Evolutionary conservation across 2,113 vertebrate species (phyloP), one percentile per base, ranked within the genome.

Genomic region (Condylura cristata): DNA sequence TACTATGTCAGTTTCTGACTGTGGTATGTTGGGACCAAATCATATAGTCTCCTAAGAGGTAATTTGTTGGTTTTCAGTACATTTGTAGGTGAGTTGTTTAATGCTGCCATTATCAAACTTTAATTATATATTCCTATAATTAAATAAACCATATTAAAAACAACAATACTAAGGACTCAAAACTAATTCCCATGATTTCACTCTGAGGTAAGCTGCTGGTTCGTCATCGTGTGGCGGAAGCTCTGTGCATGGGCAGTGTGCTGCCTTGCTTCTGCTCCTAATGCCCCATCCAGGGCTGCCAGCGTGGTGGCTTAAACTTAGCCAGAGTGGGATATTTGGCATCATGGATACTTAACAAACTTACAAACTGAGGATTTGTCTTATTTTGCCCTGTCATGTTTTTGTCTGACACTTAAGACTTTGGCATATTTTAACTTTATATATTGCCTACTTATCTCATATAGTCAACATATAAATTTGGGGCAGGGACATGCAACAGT

Each of bases 1-100:
- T 16, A 13, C 48, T 17, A 17, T 51, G 0, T 30, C 60, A 17
- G 61, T 81, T 94, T 81, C 81, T 46, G 46, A 17, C 53, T 30
- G 8, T 0, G 8, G 10, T 22, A 5, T 37, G 10, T 41, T 24
- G 3, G 3, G 53, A 41, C 14, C 14, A 5, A 24, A 12, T 74
- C 11, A 0, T 41, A 26, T 13, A 37, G 6, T 5, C 16, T 78
- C 32, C 8, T 26, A n/a, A 37, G 51, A 51, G 16, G 30, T 17
- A 39, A 0, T 32, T 20, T 26, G 51, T 94, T 60, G 44, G 22
- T 79, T 92, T 44, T 88, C 60, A 75, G 60, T 65, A 84, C 30
- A 83, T 86, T 26, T 24, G 14, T 60, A 66, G 58, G 34, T 4
- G 16, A 11, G 6, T 61, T 63, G 10, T 75, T 74, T 48, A 86